Conservation (phyloP, 1,140 invertebrate genomes). For the Microplitis demolitor region DNA sequence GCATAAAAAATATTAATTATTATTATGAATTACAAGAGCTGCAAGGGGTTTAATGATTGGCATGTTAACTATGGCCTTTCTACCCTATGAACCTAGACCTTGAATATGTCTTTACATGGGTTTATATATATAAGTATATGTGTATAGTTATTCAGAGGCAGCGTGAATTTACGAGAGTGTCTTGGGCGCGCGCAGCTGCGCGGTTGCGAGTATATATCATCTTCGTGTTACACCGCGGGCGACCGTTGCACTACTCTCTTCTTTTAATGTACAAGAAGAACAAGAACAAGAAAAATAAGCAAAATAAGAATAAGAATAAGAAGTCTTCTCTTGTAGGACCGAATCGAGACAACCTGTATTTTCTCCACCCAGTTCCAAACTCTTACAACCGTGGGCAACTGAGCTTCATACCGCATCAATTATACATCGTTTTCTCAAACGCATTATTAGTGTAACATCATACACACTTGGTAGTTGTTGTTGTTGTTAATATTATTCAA, state of each 20-base stretch:
- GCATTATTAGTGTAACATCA: conserved; percentile 50
- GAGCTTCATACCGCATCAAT: conserved; percentile 52
- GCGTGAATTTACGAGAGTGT: conserved; percentile 29
- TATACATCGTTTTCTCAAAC: conserved; percentile 53
- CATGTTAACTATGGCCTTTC: too few species aligned
- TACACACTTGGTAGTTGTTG: background rate
- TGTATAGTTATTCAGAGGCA: conserved; percentile 12
- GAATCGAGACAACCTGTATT: conserved; percentile 59
- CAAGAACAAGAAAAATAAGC: conserved; percentile 45
- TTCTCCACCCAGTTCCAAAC: conserved; percentile 58
- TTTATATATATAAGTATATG: background rate
- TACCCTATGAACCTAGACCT: too few species aligned
- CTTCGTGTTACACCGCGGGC: conserved; percentile 59
- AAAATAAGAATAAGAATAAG: too few species aligned
- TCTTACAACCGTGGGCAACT: conserved; percentile 46
- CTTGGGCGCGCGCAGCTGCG: conserved; percentile 41
- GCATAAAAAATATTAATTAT: too few species aligned
- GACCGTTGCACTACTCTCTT: conserved; percentile 39
- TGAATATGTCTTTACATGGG: too few species aligned
- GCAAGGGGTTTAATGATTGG: too few species aligned
- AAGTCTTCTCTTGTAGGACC: background rate
- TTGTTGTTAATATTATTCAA: too few species aligned
- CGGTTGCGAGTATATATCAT: conserved; percentile 60
- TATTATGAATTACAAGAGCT: too few species aligned
- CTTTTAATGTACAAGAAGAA: conserved; percentile 31